Evolutionary conservation across 1,140 invertebrate species (phyloP).

Genomic region (Halotydeus destructor): DNA sequence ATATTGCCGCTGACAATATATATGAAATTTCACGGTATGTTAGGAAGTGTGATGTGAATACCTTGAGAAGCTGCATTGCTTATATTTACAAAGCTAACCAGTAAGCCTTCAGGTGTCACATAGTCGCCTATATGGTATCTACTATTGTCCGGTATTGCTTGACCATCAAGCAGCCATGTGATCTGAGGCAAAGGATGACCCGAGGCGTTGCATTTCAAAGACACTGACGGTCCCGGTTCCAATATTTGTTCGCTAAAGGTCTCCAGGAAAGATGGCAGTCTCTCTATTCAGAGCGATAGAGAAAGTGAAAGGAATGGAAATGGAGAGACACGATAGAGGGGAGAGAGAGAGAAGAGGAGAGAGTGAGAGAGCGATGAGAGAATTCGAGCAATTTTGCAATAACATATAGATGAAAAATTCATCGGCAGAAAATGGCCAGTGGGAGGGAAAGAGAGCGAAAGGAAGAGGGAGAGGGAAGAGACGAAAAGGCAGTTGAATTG

Average conservation of each 20-base stretch:
- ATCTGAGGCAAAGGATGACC: constrained; percentile 25
- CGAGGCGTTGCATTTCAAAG: constrained; percentile 18
- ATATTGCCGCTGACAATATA: not conserved
- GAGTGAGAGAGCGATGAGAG: too few species aligned
- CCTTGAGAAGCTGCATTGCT: constrained; percentile 42
- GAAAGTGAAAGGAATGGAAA: too few species aligned
- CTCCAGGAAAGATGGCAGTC: constrained; percentile 17
- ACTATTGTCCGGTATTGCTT: constrained; percentile 37
- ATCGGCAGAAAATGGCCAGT: too few species aligned
- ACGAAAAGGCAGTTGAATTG: too few species aligned
- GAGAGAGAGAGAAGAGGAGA: too few species aligned
- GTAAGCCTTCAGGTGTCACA: constrained; percentile 46
- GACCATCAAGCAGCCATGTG: constrained; percentile 64
- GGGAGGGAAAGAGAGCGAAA: too few species aligned
- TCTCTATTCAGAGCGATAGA: too few species aligned
- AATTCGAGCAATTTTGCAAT: too few species aligned
- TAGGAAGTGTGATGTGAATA: too few species aligned
- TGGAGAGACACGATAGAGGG: too few species aligned
- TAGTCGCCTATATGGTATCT: constrained; percentile 8
- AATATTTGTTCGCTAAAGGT: constrained; percentile 17
- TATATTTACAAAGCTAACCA: constrained; percentile 84
- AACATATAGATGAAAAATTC: too few species aligned
- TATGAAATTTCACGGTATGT: not conserved
- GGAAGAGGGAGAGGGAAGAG: too few species aligned
- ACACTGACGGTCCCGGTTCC: constrained; percentile 15